phyloP scores from a whole-genome alignment of 2,797 vertebrate genomes.

The Pangasius larnaudii region DNA sequence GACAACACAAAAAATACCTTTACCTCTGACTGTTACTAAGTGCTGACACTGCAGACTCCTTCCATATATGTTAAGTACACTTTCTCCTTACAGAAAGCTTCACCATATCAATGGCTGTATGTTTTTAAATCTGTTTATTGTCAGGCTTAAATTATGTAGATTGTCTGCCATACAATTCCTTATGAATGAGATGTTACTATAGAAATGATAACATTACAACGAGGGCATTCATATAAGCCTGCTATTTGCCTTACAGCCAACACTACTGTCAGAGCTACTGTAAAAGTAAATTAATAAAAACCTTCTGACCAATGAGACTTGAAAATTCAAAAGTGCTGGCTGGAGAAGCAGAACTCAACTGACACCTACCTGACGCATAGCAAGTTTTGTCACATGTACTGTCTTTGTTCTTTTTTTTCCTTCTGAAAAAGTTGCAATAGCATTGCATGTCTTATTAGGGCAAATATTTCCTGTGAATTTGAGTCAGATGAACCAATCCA shows the following conservation, averaged over 20 bases:
- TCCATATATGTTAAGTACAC: neutral
- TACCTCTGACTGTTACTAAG: neutral
- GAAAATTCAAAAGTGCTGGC: neutral
- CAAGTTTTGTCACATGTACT: slow-evolving; percentile 37
- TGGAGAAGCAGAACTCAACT: neutral
- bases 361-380: neutral
- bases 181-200: neutral
- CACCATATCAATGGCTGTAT: neutral
- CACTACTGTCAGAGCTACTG: neutral
- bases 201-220: neutral
- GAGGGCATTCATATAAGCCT: neutral
- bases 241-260: neutral
- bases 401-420: slow-evolving; percentile 11
- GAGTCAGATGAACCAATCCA: slow-evolving; percentile 72
- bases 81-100: neutral
- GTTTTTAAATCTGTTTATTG: neutral
- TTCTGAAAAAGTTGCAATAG: slow-evolving; percentile 62
- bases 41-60: neutral
- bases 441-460: slow-evolving; percentile 68
- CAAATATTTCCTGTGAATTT: slow-evolving; percentile 76
- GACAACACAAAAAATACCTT: neutral
- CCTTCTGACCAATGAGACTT: neutral
- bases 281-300: neutral
- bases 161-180: neutral
- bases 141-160: neutral